Percentiles rank a stretch among this genome's conserved stretches.
phyloP scores from a whole-genome alignment of 2,113 vertebrate genomes.

The Acrocephalus arundinaceus region DNA sequence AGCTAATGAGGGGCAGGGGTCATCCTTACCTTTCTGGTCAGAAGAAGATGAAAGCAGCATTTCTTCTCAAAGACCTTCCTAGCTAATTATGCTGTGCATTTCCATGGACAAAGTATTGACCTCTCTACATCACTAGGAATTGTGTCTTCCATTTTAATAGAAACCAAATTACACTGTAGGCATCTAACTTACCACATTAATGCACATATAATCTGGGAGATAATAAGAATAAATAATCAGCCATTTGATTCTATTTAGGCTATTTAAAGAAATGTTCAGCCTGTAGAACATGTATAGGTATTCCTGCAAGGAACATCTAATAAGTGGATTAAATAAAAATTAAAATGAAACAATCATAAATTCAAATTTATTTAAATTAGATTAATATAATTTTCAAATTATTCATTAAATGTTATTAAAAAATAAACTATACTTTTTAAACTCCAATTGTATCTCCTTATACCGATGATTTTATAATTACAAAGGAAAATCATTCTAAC shows the following conservation, averaged over 20 bases:
- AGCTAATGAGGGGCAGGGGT: background rate
- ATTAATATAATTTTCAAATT: slow-evolving; percentile 49
- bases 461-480: slow-evolving; percentile 58
- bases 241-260: background rate
- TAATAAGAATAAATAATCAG: background rate
- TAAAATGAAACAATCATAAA: slow-evolving; percentile 25
- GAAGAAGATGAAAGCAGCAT: background rate
- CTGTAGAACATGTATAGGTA: background rate
- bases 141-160: background rate
- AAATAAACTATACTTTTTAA: slow-evolving; percentile 23
- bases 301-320: background rate
- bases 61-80: background rate
- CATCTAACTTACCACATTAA: background rate
- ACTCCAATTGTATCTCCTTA: background rate
- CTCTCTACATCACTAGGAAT: background rate
- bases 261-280: background rate
- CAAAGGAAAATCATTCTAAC: slow-evolving; percentile 35
- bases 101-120: background rate
- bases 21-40: background rate
- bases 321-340: background rate
- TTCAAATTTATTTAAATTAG: slow-evolving; percentile 36
- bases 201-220: background rate
- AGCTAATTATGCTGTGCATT: background rate
- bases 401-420: slow-evolving; percentile 42
- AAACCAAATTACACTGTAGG: background rate